Percentiles rank a stretch among this genome's conserved stretches.
phyloP scores from a whole-genome alignment of 2,113 vertebrate genomes.

The Tachysurus vachellii region DNA sequence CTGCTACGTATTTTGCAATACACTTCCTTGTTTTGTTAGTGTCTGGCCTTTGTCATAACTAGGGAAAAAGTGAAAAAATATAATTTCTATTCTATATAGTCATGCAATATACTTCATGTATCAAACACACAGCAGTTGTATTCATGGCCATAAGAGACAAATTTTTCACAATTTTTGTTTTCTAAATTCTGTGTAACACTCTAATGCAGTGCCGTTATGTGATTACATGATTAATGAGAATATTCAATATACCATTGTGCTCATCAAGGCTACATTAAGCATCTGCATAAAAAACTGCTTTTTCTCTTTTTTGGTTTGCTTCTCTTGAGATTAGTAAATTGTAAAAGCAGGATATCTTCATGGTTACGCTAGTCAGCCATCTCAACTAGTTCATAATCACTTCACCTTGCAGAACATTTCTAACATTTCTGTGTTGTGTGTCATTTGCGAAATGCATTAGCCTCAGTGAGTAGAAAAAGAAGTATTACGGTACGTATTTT shows the following conservation, averaged over 20 bases:
- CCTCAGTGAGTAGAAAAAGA: background rate
- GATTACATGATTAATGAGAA: background rate
- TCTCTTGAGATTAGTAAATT: background rate
- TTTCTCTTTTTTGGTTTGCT: background rate
- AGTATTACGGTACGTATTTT: background rate
- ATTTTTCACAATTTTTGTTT: background rate
- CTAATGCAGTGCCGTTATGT: background rate
- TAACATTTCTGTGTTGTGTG: background rate
- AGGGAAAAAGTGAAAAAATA: background rate
- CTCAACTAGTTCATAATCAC: background rate
- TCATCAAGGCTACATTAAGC: background rate
- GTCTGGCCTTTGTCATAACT: background rate
- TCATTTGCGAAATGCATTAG: background rate
- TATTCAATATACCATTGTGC: background rate
- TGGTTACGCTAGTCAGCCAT: background rate
- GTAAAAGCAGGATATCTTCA: background rate
- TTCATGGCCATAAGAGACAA: background rate
- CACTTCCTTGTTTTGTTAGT: background rate
- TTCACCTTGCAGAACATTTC: conserved; percentile 25
- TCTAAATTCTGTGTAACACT: background rate
- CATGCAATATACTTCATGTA: background rate
- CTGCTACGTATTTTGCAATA: background rate
- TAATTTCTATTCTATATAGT: background rate
- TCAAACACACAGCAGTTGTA: background rate
- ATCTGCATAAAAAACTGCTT: background rate